Evolutionary conservation across 2,888 invertebrate species (phyloP).

Genomic region (Eristalinus sepulchralis): DNA sequence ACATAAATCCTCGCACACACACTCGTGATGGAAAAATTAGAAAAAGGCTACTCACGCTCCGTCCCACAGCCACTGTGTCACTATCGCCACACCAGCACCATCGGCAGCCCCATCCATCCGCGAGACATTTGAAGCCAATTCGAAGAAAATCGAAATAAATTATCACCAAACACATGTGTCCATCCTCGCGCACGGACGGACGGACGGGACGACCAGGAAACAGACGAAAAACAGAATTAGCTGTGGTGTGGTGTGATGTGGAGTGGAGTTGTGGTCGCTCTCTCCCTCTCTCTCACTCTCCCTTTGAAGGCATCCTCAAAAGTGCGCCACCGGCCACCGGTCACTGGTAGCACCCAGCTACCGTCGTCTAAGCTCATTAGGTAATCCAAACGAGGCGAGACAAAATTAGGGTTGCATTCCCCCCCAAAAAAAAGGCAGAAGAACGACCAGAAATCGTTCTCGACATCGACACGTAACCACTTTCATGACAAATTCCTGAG

Average conservation of each 20-base stretch:
- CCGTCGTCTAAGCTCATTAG: slow-evolving; percentile 55
- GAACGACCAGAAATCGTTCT: slow-evolving; percentile 31
- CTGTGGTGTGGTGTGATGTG: not conserved
- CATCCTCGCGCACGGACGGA: not conserved
- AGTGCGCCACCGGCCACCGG: slow-evolving; percentile 18
- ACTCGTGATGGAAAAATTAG: slow-evolving; percentile 12
- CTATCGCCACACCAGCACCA: no score
- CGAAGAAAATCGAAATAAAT: slow-evolving; percentile 63
- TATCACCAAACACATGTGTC: slow-evolving; percentile 58
- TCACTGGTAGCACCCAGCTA: slow-evolving; percentile 13
- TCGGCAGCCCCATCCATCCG: not conserved
- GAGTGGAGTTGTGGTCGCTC: not conserved
- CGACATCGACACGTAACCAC: slow-evolving; percentile 46
- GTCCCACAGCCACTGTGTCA: not conserved
- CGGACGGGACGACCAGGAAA: not conserved
- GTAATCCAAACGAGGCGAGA: slow-evolving; percentile 54
- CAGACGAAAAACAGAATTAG: not conserved
- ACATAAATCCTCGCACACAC: slow-evolving; percentile 59
- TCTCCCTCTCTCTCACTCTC: not conserved
- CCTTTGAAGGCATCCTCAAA: slow-evolving; percentile 42
- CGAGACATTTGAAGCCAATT: slow-evolving; percentile 36
- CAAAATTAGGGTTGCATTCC: slow-evolving; percentile 52
- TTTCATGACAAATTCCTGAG: slow-evolving; percentile 41
- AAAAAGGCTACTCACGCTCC: not conserved
- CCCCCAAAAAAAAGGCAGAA: no score